Evolutionary conservation across 2,888 invertebrate species (phyloP).

Genomic region (Choreutis nemorana): DNA sequence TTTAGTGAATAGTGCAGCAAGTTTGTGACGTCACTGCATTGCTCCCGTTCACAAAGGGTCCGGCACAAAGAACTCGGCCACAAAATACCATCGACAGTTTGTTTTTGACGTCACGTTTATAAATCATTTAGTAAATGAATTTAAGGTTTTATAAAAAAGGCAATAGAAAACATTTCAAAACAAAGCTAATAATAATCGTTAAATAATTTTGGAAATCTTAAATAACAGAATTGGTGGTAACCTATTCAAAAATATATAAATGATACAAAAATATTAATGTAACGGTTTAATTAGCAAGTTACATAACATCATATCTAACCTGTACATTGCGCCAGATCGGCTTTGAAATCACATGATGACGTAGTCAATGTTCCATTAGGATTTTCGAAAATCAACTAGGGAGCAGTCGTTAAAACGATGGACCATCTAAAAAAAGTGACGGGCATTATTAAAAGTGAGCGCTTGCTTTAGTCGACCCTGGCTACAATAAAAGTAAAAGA

Average conservation of each 20-base stretch:
- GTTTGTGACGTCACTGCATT: constrained; percentile 43
- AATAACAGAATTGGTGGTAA: neutral
- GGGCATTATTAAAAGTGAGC: constrained; percentile 54
- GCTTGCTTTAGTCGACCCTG: constrained; percentile 35
- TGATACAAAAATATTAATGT: too few relatives aligned
- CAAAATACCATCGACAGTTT: too few relatives aligned
- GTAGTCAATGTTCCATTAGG: too few relatives aligned
- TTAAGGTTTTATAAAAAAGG: neutral
- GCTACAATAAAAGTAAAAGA: constrained; percentile 46
- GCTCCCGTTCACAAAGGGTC: constrained; percentile 46
- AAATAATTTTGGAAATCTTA: neutral
- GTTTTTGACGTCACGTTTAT: constrained; percentile 32
- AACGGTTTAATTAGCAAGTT: too few relatives aligned
- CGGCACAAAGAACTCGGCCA: constrained; percentile 35
- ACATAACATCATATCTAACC: too few relatives aligned
- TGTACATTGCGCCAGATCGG: too few relatives aligned
- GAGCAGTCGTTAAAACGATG: constrained; percentile 12
- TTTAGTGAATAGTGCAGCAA: constrained; percentile 37
- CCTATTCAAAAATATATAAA: neutral
- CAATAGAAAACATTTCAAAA: neutral
- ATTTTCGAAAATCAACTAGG: constrained; percentile 1
- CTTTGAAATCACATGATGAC: too few relatives aligned
- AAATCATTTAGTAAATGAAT: constrained; percentile 30
- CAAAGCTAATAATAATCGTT: neutral
- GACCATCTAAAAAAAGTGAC: constrained; percentile 19